Conservation (phyloP, 2,888 invertebrate genomes). For the Eristalis intricaria region DNA sequence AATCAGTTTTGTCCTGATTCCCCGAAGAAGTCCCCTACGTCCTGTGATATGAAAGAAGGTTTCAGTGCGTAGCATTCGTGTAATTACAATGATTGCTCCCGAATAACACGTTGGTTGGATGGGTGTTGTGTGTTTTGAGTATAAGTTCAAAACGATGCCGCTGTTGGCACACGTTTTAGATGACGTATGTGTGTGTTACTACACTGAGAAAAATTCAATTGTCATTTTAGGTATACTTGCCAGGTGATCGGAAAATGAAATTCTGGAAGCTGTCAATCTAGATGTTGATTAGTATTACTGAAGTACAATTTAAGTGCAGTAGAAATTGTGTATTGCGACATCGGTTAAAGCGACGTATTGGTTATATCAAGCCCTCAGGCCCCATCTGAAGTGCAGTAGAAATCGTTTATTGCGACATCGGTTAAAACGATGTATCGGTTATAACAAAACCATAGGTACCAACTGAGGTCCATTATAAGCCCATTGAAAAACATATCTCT, state of each 20-base stretch:
- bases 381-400: too few relatives aligned
- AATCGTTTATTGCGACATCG: too few relatives aligned
- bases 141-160: background rate
- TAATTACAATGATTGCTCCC: conserved; percentile 31
- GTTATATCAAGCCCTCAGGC: too few relatives aligned
- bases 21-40: background rate
- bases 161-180: background rate
- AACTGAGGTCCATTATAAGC: too few relatives aligned
- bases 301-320: too few relatives aligned
- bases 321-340: too few relatives aligned
- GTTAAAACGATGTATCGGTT: too few relatives aligned
- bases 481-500: too few relatives aligned
- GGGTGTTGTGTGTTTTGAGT: background rate
- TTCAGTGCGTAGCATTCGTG: conserved; percentile 1
- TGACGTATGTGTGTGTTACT: background rate
- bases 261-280: background rate
- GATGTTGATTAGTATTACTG: too few relatives aligned
- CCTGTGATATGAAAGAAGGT: background rate
- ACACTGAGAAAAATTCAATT: conserved; percentile 1
- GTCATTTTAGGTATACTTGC: background rate
- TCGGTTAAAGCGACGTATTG: too few relatives aligned
- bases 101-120: background rate
- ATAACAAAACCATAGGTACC: too few relatives aligned
- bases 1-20: conserved; percentile 16
- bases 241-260: background rate